Evolutionary conservation across 2,113 vertebrate species (phyloP).

Genomic region (Mystacornis crossleyi): DNA sequence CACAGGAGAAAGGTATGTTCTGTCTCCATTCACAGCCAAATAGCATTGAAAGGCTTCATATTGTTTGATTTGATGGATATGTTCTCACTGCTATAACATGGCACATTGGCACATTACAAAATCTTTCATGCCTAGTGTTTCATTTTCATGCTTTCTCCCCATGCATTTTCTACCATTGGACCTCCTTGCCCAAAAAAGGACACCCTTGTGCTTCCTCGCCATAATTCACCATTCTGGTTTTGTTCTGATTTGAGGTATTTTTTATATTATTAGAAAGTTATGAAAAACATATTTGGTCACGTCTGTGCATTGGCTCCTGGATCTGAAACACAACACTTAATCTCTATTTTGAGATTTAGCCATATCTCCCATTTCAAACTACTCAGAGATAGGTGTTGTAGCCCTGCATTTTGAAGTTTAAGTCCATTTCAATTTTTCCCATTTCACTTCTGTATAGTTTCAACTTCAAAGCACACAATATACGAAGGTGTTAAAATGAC

Average conservation of each 20-base stretch:
- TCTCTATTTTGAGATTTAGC: not conserved
- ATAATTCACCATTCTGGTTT: not conserved
- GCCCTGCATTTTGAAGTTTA: not conserved
- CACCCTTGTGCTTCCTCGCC: not conserved
- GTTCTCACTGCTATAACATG: not conserved
- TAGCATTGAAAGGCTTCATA: not conserved
- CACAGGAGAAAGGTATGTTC: not conserved
- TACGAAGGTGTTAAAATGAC: not conserved
- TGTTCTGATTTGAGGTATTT: not conserved
- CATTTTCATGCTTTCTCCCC: not conserved
- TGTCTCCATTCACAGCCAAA: not conserved
- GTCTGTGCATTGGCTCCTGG: not conserved
- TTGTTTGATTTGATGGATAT: not conserved
- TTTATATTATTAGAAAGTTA: not conserved
- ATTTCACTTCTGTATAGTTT: not conserved
- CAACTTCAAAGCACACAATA: not conserved
- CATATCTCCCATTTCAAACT: not conserved
- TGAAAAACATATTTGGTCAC: not conserved
- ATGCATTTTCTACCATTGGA: not conserved
- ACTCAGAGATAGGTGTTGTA: not conserved
- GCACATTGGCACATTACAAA: not conserved
- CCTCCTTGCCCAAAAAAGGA: not conserved
- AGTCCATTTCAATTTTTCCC: not conserved
- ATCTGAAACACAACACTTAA: not conserved
- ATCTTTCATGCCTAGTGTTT: not conserved